These are phyloP conservation scores for Drosophila mimetica DNA, from an alignment of 2,888 invertebrate species.

Conservation along the genomic window DNA sequence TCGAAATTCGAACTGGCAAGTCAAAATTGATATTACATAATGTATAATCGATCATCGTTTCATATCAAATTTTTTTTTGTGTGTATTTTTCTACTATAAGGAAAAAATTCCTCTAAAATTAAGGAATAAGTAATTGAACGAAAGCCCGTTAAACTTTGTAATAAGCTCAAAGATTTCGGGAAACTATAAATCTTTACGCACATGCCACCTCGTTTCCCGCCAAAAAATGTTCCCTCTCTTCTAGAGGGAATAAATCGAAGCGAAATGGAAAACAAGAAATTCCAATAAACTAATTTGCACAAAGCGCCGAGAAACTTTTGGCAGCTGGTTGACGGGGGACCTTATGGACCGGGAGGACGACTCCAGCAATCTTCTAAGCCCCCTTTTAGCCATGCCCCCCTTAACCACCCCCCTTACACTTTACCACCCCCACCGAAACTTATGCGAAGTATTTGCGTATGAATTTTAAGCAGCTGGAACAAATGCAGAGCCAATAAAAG, in stretches of 20 bases:
- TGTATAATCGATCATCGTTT: too few relatives aligned
- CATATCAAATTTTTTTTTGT: too few relatives aligned
- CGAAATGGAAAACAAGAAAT: conserved; percentile 73
- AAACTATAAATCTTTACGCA: conserved; percentile 23
- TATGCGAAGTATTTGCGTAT: conserved; percentile 63
- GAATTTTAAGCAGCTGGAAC: conserved; percentile 75
- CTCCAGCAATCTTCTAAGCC: not conserved
- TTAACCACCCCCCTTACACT: conserved; percentile 1
- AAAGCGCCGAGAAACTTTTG: conserved; percentile 58
- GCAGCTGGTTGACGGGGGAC: conserved; percentile 47
- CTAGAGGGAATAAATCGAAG: conserved; percentile 40
- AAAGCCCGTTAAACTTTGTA: not conserved
- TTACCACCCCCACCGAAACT: not conserved
- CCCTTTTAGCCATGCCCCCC: not conserved
- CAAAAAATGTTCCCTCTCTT: not conserved
- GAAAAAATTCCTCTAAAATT: not conserved
- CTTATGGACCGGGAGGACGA: conserved; percentile 10
- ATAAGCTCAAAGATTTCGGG: not conserved
- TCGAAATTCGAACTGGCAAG: too few relatives aligned
- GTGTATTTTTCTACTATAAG: too few relatives aligned
- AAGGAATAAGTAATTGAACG: not conserved
- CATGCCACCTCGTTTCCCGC: not conserved
- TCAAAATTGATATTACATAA: too few relatives aligned
- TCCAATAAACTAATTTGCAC: conserved; percentile 83
- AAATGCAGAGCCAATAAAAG: conserved; percentile 73